A percentile compares a stretch with the other conserved stretches of the same genome.
These are phyloP conservation scores for Agrotis ipsilon DNA, from an alignment of 2,888 invertebrate species.

Conservation along the genomic window DNA sequence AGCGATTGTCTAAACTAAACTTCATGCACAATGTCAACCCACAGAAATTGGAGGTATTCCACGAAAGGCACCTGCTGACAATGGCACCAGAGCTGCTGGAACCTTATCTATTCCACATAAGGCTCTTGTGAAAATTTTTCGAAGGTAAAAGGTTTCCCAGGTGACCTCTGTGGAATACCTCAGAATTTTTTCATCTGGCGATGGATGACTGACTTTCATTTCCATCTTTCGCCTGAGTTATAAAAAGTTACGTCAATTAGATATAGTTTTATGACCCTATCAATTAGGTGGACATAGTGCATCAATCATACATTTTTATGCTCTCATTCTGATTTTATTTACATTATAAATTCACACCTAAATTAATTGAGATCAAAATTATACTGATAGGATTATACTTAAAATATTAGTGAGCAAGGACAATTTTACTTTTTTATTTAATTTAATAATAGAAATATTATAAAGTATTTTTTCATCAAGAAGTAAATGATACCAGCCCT, in stretches of 20 bases:
- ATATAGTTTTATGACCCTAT: not conserved
- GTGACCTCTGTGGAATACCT: too few relatives aligned
- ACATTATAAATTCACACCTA: not conserved
- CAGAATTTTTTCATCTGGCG: too few relatives aligned
- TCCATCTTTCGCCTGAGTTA: too few relatives aligned
- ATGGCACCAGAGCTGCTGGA: too few relatives aligned
- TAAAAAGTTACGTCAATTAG: not conserved
- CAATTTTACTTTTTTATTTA: not conserved
- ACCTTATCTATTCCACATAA: too few relatives aligned
- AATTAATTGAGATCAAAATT: not conserved
- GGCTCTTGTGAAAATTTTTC: too few relatives aligned
- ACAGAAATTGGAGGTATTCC: too few relatives aligned
- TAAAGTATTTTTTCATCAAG: conserved; percentile 15
- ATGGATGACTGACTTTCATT: too few relatives aligned
- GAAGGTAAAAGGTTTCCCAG: too few relatives aligned
- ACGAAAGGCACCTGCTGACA: too few relatives aligned
- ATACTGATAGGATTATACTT: not conserved
- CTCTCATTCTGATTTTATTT: not conserved
- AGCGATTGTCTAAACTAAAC: conserved; percentile 3
- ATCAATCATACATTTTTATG: not conserved
- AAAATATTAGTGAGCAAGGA: too few relatives aligned
- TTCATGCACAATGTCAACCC: not conserved
- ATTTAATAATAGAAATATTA: conserved; percentile 13
- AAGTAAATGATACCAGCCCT: not conserved
- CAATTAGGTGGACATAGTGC: not conserved